Evolutionary conservation across 2,113 vertebrate genomes (phyloP), one percentile per base, ranked within the genome.

Genomic region (Brachirus orientalis): DNA sequence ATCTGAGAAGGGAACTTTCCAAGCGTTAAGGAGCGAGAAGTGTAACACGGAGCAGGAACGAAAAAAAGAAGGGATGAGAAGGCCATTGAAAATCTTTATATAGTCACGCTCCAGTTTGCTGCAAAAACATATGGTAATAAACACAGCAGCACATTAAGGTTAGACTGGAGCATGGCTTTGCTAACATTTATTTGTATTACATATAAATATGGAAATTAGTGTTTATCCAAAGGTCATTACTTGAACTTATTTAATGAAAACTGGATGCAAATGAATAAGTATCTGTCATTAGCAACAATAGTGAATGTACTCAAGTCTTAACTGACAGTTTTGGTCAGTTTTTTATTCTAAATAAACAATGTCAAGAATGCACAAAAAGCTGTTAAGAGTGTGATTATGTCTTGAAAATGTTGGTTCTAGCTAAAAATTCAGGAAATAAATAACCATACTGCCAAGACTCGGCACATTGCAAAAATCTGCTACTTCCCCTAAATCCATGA

Each of bases 1-100:
- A 88, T 90, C 79, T 85, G 79, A 72, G 35, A 72, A 60, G 69
- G 83, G 85, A 87, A 89, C 83, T 85, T 88, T 79, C 85, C 80
- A 46, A 83, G 75, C 72, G 86, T 89, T 17, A 20, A 66, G 40
- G 35, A 89, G 88, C 70, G 14, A 18, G 20, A 45, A 62, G 12
- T 41, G 44, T 50, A 57, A 73, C n/a, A 72, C 3, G 19, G 10
- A 50, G n/a, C 63, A 10, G 10, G n/a, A n/a, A n/a, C n/a, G n/a
- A n/a, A n/a, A n/a, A n/a, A n/a, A n/a, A n/a, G n/a, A n/a, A n/a
- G n/a, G 11, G 37, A 66, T 11, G 36, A 53, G 7, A 36, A 20
- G 41, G 44, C 40, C 37, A 51, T 2, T 10, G 47, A 16, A 20
- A 46, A 64, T 38, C 20, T 6, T 40, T 44, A 22, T 12, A 47